Percentiles rank a stretch among this genome's conserved stretches.
phyloP scores from a whole-genome alignment of 2,888 invertebrate genomes.

The Dolomedes plantarius region DNA sequence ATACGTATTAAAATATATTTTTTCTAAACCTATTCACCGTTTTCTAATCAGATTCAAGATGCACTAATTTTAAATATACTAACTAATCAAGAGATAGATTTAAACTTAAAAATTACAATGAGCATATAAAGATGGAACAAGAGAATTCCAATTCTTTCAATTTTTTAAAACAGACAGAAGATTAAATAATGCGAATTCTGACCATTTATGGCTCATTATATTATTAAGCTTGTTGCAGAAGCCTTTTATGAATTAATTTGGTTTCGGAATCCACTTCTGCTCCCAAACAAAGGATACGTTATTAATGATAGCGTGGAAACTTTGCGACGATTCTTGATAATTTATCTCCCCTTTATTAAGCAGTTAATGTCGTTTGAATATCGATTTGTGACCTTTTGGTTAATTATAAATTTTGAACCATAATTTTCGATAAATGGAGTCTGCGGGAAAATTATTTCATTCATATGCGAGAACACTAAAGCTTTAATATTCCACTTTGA shows the following conservation, averaged over 20 bases:
- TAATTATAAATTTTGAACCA: background rate
- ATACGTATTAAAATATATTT: too few species aligned
- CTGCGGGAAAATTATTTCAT: background rate
- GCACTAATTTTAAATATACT: too few species aligned
- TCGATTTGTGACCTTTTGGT: background rate
- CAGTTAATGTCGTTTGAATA: conserved; percentile 14
- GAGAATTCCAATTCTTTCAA: too few species aligned
- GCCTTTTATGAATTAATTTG: background rate
- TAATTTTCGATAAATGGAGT: background rate
- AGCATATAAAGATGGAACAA: too few species aligned
- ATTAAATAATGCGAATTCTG: too few species aligned
- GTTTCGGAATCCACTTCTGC: background rate
- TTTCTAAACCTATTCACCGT: too few species aligned
- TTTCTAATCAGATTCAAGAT: too few species aligned
- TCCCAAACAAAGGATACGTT: background rate
- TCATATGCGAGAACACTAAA: background rate
- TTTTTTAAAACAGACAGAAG: too few species aligned
- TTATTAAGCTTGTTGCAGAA: background rate
- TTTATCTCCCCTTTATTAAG: conserved; percentile 7
- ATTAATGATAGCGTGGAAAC: background rate
- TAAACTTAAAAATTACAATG: too few species aligned
- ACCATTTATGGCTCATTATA: too few species aligned
- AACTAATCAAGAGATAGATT: too few species aligned
- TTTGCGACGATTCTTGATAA: conserved; percentile 9
- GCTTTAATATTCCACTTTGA: too few species aligned